A percentile compares a stretch with the other conserved stretches of the same genome.
Evolutionary conservation across 2,888 invertebrate genomes (phyloP).

Genomic region (Sphaerophoria taeniata): DNA sequence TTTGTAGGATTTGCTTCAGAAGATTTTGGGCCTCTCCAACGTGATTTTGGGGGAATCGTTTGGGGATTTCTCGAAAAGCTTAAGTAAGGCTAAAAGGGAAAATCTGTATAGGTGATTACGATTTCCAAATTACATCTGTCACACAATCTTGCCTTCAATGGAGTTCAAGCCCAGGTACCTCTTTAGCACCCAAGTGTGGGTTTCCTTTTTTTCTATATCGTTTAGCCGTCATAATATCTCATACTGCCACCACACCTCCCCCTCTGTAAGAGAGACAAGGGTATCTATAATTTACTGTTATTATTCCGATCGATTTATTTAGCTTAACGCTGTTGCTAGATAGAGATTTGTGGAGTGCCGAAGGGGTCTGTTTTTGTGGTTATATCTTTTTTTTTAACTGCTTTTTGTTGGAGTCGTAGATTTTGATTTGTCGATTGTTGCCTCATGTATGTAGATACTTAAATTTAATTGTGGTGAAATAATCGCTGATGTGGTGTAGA

Average conservation of each 20-base stretch:
- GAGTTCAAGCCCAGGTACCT: conserved; percentile 45
- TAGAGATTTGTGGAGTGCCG: neutral
- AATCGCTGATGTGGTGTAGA: conserved; percentile 49
- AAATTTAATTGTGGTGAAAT: conserved; percentile 65
- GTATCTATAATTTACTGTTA: conserved; percentile 68
- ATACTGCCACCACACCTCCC: conserved; percentile 8
- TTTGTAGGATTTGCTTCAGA: conserved; percentile 37
- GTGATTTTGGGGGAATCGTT: conserved; percentile 40
- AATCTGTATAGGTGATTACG: conserved; percentile 73
- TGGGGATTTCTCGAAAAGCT: neutral
- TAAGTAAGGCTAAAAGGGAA: conserved; percentile 25
- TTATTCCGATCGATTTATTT: conserved; percentile 66
- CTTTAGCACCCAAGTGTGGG: conserved; percentile 74
- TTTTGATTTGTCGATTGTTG: conserved; percentile 66
- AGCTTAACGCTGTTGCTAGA: conserved; percentile 44
- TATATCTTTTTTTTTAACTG: neutral
- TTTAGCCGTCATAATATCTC: conserved; percentile 70
- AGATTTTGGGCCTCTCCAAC: conserved; percentile 55
- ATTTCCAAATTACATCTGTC: conserved; percentile 73
- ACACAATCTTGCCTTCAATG: conserved; percentile 43
- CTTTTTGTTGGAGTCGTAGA: conserved; percentile 27
- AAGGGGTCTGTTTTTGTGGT: conserved; percentile 13
- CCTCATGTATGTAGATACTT: conserved; percentile 35
- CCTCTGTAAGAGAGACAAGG: conserved; percentile 11
- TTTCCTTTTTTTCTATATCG: conserved; percentile 73